These are phyloP conservation scores for Arvicanthis niloticus DNA, from an alignment of 2,113 vertebrate species.

Conservation along the genomic window DNA sequence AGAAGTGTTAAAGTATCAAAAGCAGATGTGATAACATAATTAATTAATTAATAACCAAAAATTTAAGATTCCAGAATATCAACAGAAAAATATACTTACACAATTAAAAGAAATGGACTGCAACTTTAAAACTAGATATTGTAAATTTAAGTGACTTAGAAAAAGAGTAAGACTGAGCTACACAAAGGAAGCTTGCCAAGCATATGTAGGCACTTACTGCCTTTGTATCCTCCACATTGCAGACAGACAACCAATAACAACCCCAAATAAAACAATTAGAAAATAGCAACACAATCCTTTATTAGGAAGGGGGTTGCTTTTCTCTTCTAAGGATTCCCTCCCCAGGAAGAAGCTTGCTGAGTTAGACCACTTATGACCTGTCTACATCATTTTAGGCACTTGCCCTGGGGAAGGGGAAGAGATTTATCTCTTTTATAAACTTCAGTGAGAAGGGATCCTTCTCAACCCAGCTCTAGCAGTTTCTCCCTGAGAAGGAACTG, in stretches of 20 bases:
- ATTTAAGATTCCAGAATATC: background rate
- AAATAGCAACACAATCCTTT: background rate
- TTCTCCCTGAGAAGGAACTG: background rate
- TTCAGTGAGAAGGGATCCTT: background rate
- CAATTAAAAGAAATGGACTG: background rate
- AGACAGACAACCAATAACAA: background rate
- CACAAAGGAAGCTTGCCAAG: background rate
- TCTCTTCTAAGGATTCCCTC: background rate
- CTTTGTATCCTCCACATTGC: background rate
- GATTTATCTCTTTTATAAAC: slow-evolving; percentile 36
- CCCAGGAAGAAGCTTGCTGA: background rate
- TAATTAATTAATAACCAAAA: background rate
- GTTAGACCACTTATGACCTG: background rate
- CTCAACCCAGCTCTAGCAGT: background rate
- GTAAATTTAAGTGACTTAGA: background rate
- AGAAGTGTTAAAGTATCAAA: background rate
- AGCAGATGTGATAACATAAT: background rate
- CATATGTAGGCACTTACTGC: background rate
- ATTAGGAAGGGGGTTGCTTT: background rate
- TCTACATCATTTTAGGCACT: background rate
- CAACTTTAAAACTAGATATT: background rate
- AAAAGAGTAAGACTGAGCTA: background rate
- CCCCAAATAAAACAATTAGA: background rate
- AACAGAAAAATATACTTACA: background rate
- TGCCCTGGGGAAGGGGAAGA: background rate